Conservation (phyloP, 2,797 vertebrate species). For the Diceros bicornis region DNA sequence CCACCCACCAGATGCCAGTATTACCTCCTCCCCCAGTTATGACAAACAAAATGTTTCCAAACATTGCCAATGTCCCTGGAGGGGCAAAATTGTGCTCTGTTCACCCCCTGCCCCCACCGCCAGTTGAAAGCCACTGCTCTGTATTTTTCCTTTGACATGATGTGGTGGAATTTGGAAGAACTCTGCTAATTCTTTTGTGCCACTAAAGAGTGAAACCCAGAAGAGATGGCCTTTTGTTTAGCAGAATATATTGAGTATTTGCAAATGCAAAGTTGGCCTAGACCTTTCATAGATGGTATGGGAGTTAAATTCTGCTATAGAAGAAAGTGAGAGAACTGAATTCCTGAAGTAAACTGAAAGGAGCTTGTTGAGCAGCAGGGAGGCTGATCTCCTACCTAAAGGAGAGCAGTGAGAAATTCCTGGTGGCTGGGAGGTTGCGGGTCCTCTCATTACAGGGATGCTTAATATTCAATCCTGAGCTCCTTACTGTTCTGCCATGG, state of each 20-base stretch:
- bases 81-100: not conserved
- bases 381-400: not conserved
- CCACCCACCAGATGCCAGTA: not conserved
- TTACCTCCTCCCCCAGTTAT: not conserved
- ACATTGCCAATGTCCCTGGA: not conserved
- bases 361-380: not conserved
- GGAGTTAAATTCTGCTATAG: not conserved
- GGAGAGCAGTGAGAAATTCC: not conserved
- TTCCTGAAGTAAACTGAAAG: not conserved
- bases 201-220: not conserved
- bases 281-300: not conserved
- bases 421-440: no score
- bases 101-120: rapidly evolving
- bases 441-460: not conserved
- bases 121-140: not conserved
- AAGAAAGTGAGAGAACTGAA: not conserved
- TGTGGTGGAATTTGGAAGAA: not conserved
- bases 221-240: not conserved
- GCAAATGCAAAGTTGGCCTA: not conserved
- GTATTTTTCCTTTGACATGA: not conserved
- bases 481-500: not conserved
- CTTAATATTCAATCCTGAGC: not conserved
- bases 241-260: not conserved
- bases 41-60: not conserved
- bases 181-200: not conserved